Conservation (phyloP, 2,888 invertebrate species). For the Litoditis marina region DNA sequence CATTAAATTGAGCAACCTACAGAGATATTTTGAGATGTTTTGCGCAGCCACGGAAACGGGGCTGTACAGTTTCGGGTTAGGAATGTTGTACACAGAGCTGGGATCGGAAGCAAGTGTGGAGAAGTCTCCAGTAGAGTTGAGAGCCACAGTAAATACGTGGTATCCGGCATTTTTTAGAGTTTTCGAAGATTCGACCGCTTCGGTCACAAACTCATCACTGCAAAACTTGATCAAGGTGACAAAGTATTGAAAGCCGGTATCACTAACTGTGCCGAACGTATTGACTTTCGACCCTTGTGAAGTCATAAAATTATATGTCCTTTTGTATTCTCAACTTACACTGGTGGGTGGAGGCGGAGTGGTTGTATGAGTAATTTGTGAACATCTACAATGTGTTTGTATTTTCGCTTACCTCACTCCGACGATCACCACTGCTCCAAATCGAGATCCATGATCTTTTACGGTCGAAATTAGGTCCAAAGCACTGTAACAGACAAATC, state of each 20-base stretch:
- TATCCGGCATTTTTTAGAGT: not conserved
- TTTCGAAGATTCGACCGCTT: not conserved
- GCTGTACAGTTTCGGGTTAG: not conserved
- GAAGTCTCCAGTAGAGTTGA: constrained; percentile 5
- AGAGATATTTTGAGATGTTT: not conserved
- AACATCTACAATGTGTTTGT: too few species aligned
- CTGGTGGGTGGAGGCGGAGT: too few species aligned
- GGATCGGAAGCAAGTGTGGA: constrained; percentile 2
- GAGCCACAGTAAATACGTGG: constrained; percentile 5
- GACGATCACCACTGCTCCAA: constrained; percentile 2
- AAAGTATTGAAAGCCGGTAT: too few species aligned
- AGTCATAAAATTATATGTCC: too few species aligned
- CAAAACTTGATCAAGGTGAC: too few species aligned
- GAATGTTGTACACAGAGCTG: constrained; percentile 1
- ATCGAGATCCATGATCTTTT: too few species aligned
- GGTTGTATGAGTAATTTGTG: too few species aligned
- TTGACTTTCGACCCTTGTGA: too few species aligned
- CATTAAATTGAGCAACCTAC: not conserved
- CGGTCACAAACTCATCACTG: constrained; percentile 1
- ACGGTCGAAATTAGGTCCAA: too few species aligned
- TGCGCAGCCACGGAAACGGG: not conserved
- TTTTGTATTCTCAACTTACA: too few species aligned
- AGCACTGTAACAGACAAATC: too few species aligned
- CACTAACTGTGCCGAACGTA: too few species aligned
- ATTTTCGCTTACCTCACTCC: constrained; percentile 9